phyloP scores from a whole-genome alignment of 2,797 vertebrate genomes.

The Australoheros facetus region DNA sequence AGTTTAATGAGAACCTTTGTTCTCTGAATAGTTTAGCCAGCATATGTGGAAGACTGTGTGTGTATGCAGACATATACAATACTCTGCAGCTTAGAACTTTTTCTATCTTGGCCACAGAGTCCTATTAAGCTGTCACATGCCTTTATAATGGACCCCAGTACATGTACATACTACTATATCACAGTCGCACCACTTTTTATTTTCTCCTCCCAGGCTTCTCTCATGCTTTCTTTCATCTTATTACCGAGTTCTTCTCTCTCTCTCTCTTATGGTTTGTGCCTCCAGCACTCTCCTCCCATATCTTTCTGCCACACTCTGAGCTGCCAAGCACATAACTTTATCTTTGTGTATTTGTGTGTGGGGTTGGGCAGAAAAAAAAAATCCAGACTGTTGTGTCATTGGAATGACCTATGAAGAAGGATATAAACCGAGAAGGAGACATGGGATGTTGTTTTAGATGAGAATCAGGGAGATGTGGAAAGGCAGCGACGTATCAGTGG shows the following conservation, averaged over 20 bases:
- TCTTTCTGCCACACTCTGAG: slow-evolving; percentile 60
- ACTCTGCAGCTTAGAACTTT: slow-evolving; percentile 21
- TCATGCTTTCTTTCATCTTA: slow-evolving; percentile 60
- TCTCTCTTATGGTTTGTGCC: slow-evolving; percentile 58
- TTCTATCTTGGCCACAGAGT: slow-evolving; percentile 42
- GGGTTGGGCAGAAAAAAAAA: neutral
- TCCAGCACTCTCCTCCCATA: slow-evolving; percentile 54
- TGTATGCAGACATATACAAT: neutral
- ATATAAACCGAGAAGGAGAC: slow-evolving; percentile 34
- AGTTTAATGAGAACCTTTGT: slow-evolving; percentile 75
- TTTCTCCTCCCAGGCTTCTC: slow-evolving; percentile 56
- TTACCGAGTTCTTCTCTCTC: slow-evolving; percentile 52
- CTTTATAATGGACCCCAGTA: slow-evolving; percentile 50
- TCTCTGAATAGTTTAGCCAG: slow-evolving; percentile 65
- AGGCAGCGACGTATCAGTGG: slow-evolving; percentile 38
- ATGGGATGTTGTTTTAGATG: slow-evolving; percentile 49
- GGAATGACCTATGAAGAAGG: slow-evolving; percentile 61
- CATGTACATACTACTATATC: slow-evolving; percentile 59
- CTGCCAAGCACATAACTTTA: slow-evolving; percentile 64
- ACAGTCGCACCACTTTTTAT: slow-evolving; percentile 56
- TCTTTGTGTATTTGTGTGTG: slow-evolving; percentile 54
- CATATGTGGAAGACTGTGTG: slow-evolving; percentile 39
- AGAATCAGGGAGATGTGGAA: slow-evolving; percentile 47
- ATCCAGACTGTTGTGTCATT: slow-evolving; percentile 59
- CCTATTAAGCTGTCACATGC: slow-evolving; percentile 54